Evolutionary conservation across 2,797 vertebrate genomes (phyloP).

Genomic region (Todus mexicanus): DNA sequence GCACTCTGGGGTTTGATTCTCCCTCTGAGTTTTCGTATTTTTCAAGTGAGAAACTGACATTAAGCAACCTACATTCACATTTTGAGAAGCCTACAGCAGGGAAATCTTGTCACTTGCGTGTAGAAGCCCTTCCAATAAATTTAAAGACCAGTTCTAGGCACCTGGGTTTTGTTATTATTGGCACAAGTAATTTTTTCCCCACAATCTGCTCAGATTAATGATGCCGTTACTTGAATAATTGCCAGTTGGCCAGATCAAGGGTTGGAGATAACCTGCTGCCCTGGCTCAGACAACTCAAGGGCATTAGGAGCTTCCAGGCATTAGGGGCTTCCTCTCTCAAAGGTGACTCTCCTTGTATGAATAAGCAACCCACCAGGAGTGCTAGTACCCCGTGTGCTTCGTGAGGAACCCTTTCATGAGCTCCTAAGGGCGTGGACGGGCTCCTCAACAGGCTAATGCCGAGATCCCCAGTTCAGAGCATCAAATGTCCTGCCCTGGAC

Average conservation of each 20-base stretch:
- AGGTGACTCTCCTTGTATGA: neutral
- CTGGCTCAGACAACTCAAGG: neutral
- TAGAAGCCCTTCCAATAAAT: neutral
- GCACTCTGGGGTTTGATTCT: neutral
- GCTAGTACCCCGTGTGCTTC: neutral
- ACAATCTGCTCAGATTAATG: neutral
- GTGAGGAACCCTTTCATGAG: neutral
- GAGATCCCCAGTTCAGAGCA: neutral
- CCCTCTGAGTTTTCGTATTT: neutral
- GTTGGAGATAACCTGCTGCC: neutral
- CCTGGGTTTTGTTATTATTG: neutral
- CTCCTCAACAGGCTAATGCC: too few relatives aligned
- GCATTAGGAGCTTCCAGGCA: neutral
- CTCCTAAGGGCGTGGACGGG: neutral
- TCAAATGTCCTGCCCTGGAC: neutral
- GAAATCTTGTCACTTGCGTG: neutral
- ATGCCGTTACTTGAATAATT: neutral
- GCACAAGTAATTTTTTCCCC: neutral
- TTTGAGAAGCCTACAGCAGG: neutral
- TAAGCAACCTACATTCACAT: neutral
- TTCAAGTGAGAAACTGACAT: neutral
- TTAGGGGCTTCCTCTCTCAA: neutral
- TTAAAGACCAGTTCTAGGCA: neutral
- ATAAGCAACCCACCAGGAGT: neutral
- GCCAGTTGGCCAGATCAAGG: neutral